Evolutionary conservation across 23 tunicate species (phyloP).

Genomic region (Trididemnum miniatum): DNA sequence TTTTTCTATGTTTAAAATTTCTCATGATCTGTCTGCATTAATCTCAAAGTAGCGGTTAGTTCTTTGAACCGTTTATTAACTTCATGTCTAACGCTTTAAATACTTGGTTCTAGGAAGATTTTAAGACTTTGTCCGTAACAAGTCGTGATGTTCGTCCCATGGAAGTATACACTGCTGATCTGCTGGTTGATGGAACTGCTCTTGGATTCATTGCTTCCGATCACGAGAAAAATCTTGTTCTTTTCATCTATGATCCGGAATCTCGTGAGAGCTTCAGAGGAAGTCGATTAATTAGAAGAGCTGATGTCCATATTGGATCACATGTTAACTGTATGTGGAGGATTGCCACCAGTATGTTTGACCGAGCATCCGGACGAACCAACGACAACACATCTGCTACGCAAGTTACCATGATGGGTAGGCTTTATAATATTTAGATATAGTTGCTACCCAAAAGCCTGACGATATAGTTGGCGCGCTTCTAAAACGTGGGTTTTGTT

Average conservation of each 20-base stretch:
- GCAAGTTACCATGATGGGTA: slow-evolving; percentile 95
- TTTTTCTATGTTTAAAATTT: too few relatives aligned
- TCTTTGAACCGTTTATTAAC: too few relatives aligned
- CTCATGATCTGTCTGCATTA: too few relatives aligned
- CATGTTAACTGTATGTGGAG: slow-evolving; percentile 91
- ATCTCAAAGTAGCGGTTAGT: too few relatives aligned
- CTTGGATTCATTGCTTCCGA: slow-evolving; percentile 79
- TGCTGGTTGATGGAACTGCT: slow-evolving; percentile 69
- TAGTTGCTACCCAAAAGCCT: too few relatives aligned
- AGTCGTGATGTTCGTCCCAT: slow-evolving; percentile 80
- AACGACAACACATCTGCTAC: slow-evolving; percentile 46
- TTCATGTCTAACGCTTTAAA: too few relatives aligned
- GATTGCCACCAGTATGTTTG: slow-evolving; percentile 38
- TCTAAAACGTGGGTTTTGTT: too few relatives aligned
- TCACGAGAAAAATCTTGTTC: slow-evolving; percentile 70
- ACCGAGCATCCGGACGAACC: slow-evolving; percentile 52
- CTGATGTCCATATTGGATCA: slow-evolving; percentile 83
- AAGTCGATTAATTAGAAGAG: slow-evolving; percentile 66
- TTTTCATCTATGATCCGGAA: slow-evolving; percentile 79
- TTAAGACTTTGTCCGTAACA: slow-evolving; percentile 78
- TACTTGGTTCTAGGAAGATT: slow-evolving; percentile 47
- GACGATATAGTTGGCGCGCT: too few relatives aligned
- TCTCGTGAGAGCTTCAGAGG: slow-evolving; percentile 85
- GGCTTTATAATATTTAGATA: too few relatives aligned
- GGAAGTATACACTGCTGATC: slow-evolving; percentile 79